phyloP scores from a whole-genome alignment of 2,888 invertebrate species.

The Dascillus cervinus region DNA sequence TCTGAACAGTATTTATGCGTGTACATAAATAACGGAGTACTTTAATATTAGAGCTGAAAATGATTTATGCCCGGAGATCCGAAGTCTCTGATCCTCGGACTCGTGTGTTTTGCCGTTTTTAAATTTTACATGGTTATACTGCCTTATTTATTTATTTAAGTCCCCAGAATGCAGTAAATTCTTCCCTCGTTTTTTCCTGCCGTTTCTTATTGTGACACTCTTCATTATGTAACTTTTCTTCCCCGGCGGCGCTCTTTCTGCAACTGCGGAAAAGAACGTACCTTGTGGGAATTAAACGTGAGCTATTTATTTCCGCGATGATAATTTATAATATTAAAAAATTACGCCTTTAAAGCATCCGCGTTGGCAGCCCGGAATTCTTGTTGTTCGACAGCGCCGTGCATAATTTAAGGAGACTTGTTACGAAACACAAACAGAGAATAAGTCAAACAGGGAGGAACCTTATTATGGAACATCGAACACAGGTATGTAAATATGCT shows the following conservation, averaged over 20 bases:
- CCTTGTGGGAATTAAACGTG: neutral
- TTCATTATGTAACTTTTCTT: neutral
- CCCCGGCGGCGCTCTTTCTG: neutral
- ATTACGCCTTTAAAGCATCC: too few species aligned
- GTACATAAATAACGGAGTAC: constrained; percentile 29
- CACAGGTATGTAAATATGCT: too few species aligned
- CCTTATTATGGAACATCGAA: too few species aligned
- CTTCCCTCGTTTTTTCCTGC: constrained; percentile 1
- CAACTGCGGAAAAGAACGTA: neutral
- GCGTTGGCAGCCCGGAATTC: too few species aligned
- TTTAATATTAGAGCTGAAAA: constrained; percentile 28
- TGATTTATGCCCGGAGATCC: constrained; percentile 22
- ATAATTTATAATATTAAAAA: neutral
- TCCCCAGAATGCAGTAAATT: constrained; percentile 5
- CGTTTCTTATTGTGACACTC: neutral
- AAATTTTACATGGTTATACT: constrained; percentile 15
- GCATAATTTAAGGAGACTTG: too few species aligned
- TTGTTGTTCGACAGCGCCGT: too few species aligned
- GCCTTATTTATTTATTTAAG: constrained; percentile 12
- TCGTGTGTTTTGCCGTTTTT: constrained; percentile 6
- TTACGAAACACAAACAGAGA: too few species aligned
- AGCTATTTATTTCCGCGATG: neutral
- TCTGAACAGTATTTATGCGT: constrained; percentile 27
- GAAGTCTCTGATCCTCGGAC: constrained; percentile 6
- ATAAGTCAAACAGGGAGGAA: too few species aligned